Conservation (phyloP, 2,888 invertebrate genomes). For the Tortrix viridana region DNA sequence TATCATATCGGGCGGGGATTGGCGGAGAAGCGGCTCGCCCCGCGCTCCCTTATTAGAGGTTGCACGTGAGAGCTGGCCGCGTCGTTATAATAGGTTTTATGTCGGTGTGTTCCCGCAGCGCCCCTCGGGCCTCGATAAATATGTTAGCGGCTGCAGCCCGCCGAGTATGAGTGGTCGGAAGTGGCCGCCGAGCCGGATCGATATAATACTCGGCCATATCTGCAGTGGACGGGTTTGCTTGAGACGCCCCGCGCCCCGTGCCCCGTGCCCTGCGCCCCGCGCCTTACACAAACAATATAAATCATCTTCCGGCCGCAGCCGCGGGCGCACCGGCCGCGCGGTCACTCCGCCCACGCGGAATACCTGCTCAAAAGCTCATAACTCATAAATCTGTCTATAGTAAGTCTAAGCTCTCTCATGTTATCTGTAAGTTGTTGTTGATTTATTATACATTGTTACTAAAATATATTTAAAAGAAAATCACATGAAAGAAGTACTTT, state of each 20-base stretch:
- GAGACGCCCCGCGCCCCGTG: constrained; percentile 62
- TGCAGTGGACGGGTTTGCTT: constrained; percentile 83
- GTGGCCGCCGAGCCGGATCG: constrained; percentile 76
- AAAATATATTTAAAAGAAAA: too few relatives aligned
- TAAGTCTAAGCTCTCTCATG: too few relatives aligned
- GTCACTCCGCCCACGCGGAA: constrained; percentile 16
- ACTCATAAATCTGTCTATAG: too few relatives aligned
- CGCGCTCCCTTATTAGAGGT: constrained; percentile 69
- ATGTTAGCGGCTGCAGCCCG: constrained; percentile 65
- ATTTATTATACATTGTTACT: too few relatives aligned
- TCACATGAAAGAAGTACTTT: too few relatives aligned
- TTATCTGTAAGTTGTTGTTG: not conserved
- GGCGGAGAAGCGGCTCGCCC: constrained; percentile 66
- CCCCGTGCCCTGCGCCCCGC: constrained; percentile 49
- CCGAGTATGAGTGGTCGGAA: constrained; percentile 80
- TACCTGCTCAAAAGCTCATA: constrained; percentile 6
- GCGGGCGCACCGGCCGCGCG: constrained; percentile 51
- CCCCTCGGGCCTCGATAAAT: constrained; percentile 74
- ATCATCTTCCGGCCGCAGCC: constrained; percentile 77
- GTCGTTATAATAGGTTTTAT: constrained; percentile 76
- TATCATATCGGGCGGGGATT: constrained; percentile 86
- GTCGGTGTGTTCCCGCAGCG: constrained; percentile 62
- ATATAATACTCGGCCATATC: constrained; percentile 84
- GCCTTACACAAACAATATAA: constrained; percentile 81
- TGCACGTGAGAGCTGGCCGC: constrained; percentile 66